Evolutionary conservation across 2,888 invertebrate species (phyloP), one percentile per base, ranked within the genome.

Genomic region (Pandemis heparana): DNA sequence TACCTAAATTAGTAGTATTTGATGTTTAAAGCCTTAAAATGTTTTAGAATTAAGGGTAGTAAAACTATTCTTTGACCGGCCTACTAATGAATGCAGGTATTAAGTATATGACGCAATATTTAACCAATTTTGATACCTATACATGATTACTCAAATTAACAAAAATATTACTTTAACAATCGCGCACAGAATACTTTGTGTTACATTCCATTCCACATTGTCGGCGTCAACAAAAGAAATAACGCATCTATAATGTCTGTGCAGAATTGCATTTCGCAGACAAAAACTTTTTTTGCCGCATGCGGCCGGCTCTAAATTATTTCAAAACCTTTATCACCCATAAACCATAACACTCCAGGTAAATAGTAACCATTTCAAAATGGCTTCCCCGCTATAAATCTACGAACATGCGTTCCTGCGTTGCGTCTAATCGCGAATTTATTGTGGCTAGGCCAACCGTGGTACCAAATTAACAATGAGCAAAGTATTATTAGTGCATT

Each of bases 361-460:
- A 94, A 90, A 92, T 79, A 81, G 79, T 81, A 82, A 76, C 75
- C 77, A 75, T 71, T 77, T 75, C 84, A 87, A 89, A 86, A 89
- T 89, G 86, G 89, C 87, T 83, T 84, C 88, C 91, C 88, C 84
- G 75, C 46, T 48, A 91, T 92, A 92, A 93, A 93, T 94, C 88
- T 88, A 79, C 68, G 79, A 77, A 87, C 89, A 89, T 88, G 88
- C 86, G 84, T 89, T 89, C 87, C 85, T 85, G 84, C 85, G 87
- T 91, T 89, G 89, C 85, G 89, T 87, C 92, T 92, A 94, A 94
- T 94, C 92, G 92, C 79, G 88, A 92, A 94, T 94, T 94, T 94
- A 94, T 94, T 90, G 86, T 89, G 86, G 82, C 81, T 81, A 90
- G 94, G 94, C 93, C 85, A 78, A 82, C 79, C 82, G 86, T 90